Conservation (phyloP, 2,888 invertebrate species). For the Polylopha cassiicola region DNA sequence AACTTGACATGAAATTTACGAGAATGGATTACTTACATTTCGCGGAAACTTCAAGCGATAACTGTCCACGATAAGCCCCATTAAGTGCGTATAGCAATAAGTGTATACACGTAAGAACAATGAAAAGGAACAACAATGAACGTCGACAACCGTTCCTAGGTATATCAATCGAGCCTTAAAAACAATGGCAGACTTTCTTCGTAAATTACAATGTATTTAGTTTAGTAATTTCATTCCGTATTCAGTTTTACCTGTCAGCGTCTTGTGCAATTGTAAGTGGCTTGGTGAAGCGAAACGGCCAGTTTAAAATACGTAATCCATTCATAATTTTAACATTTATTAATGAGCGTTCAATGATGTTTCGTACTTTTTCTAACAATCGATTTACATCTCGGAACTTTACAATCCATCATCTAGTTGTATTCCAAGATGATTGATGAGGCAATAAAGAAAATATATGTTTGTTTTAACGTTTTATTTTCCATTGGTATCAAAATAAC, state of each 20-base stretch:
- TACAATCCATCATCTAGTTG: no score
- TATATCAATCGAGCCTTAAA: conserved; percentile 23
- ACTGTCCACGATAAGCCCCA: conserved; percentile 18
- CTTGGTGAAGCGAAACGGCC: conserved; percentile 29
- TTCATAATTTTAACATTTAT: conserved; percentile 27
- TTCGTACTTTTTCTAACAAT: conserved; percentile 50
- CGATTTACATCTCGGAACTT: no score
- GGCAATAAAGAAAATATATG: conserved; percentile 21
- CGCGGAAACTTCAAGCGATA: conserved; percentile 15
- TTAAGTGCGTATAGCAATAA: conserved; percentile 18
- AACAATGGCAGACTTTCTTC: conserved; percentile 26
- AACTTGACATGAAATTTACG: neutral
- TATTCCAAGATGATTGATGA: conserved; percentile 6
- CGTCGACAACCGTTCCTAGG: conserved; percentile 9
- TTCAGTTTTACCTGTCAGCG: conserved; percentile 5
- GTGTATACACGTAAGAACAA: conserved; percentile 18
- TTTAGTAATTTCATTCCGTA: conserved; percentile 5
- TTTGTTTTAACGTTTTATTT: conserved; percentile 29
- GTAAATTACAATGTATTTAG: conserved; percentile 16
- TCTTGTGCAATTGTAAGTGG: conserved; percentile 10
- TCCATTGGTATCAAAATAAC: conserved; percentile 37
- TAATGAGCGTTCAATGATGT: conserved; percentile 28
- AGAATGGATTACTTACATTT: neutral
- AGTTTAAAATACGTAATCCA: conserved; percentile 29
- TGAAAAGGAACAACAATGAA: conserved; percentile 18